Evolutionary conservation across 2,888 invertebrate species (phyloP).

Genomic region (Troides helena): DNA sequence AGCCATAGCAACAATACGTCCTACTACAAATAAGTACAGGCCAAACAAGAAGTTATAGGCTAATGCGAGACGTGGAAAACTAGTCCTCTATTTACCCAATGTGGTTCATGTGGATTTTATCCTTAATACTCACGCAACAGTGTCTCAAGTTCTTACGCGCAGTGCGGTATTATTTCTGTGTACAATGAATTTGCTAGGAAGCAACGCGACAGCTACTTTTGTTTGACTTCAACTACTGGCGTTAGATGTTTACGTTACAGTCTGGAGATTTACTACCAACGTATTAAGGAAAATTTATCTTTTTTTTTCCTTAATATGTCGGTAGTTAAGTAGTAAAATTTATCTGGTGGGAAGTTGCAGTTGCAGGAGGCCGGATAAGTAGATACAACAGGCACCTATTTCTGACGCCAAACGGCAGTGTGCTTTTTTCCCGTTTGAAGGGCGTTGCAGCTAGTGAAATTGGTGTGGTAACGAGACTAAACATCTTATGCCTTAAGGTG

Average conservation of each 20-base stretch:
- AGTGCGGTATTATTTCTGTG: slow-evolving; percentile 20
- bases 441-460: too few species aligned
- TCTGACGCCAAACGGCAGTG: too few species aligned
- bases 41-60: slow-evolving; percentile 28
- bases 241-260: not conserved
- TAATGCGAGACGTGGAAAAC: slow-evolving; percentile 26
- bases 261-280: not conserved
- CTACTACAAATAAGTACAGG: slow-evolving; percentile 24
- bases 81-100: slow-evolving; percentile 24
- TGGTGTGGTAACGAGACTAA: too few species aligned
- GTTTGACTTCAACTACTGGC: slow-evolving; percentile 22
- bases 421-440: too few species aligned
- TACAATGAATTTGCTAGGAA: slow-evolving; percentile 27
- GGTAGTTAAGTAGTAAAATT: too few species aligned
- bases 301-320: not conserved
- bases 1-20: slow-evolving; percentile 13
- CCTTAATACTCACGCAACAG: slow-evolving; percentile 1
- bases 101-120: not conserved
- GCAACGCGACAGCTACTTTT: slow-evolving; percentile 26
- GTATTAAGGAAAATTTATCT: not conserved
- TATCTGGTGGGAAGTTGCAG: too few species aligned
- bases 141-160: slow-evolving; percentile 1
- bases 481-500: too few species aligned
- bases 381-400: too few species aligned
- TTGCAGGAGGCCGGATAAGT: too few species aligned